Base-by-base conservation (phyloP, 2,888 invertebrate species). In the Bugulina stolonifera region DNA sequence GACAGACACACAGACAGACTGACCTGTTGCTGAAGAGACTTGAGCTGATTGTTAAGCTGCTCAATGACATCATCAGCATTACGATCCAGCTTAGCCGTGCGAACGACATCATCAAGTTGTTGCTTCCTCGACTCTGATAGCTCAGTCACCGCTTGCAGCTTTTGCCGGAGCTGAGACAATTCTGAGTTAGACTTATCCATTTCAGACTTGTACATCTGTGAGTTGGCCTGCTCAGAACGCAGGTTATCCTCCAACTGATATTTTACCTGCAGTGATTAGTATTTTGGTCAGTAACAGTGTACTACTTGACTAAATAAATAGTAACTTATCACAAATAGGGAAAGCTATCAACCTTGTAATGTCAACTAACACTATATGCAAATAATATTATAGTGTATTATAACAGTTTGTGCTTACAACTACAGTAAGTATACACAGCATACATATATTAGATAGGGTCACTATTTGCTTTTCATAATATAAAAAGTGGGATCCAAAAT, bases 21-120 rank as follows among this genome's bases (percentile, higher is more conserved):
- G 22, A 64, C 64, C 64, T 64, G 25, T 32, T 64, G 22, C 32
- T 29, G 64, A 22, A 64, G 34, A 64, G 27, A 14, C 32, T 64
- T 64, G 32, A 64, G 32, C 34, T 64, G 27, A 27, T 27, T 10
- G 32, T 64, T 22, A 3, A 64, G 34, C 64, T 64, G 64, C 18
- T 22, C 29, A 32, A 64, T 14, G 5, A 27, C 64, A 32, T 64
- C 64, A 14, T 32, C 64, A 29, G 64, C 27, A 5, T 3, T 29
- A 10, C 10, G 5, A 32, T 64, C 64, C 10, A 64, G 29, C 32
- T 64, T 64, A 27, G 64, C 64, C n/a, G 64, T 64, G 10, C 34
- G 22, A 10, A 64, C 2, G 25, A 64, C 29, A 64, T 34, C 64
- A 14, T 27, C 32, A 27, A 64, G 27, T n/a, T 64, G 27, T n/a